Evolutionary conservation across 2,888 invertebrate species (phyloP), one percentile per base, ranked within the genome.

Genomic region (Pollenia amentaria): DNA sequence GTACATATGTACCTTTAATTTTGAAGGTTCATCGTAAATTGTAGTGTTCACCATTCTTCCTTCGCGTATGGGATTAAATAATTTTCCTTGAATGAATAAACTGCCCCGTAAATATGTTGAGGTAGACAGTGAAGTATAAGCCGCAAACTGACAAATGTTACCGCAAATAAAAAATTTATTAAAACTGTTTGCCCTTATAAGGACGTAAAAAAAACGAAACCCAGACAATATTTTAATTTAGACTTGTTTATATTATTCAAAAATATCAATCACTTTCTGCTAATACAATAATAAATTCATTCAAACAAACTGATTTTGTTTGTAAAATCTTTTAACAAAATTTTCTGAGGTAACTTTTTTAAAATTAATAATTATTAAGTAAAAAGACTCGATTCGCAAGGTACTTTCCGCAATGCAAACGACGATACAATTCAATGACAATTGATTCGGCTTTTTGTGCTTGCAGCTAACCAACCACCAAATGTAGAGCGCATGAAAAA

Each of bases 11-110:
- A 92, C 92, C 93, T 93, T 92, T 18, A 92, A 88, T 65, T 90
- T 88, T 42, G 93, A 91, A 48, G 86, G 87, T 87, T 91, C 92
- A 87, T 93, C 92, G 87, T 91, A 93, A 84, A 90, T 90, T 73
- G 92, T 90, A 88, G 91, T 90, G 89, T 92, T 91, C 82, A 93
- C 92, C 92, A 93, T 93, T 90, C 77, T 85, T 76, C 21, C 70
- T 62, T 69, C 55, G 53, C 51, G 60, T 73, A 53, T 83, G 29
- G 53, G 16, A 57, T 14, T 64, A 48, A 12, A 9, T 21, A 12
- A 9, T 21, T 29, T 79, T 60, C 42, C 29, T 79, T 73, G 53
- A 62, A 57, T 73, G 48, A 81, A 16, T 16, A 81, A 80, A 77
- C 70, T 84, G 75, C 57, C 53, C 10, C 55, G 60, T 83, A 55